Percentiles rank a stretch among this genome's conserved stretches.
These are phyloP conservation scores for Mola mola DNA, from an alignment of 2,113 vertebrate genomes.

Conservation along the genomic window DNA sequence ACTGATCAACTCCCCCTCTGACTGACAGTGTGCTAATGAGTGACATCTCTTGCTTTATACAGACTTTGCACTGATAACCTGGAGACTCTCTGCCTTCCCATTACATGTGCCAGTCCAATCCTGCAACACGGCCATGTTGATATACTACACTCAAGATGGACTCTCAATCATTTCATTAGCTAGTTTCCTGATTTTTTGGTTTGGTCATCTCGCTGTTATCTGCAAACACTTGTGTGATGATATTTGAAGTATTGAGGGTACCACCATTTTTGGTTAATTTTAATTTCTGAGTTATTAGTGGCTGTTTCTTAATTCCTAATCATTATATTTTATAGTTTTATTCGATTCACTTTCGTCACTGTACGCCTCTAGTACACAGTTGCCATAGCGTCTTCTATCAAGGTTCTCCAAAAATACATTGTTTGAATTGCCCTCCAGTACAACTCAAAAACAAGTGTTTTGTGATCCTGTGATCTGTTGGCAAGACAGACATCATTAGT, in stretches of 20 bases:
- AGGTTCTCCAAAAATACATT: neutral
- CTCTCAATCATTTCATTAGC: neutral
- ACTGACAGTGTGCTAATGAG: constrained; percentile 29
- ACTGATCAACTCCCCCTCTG: constrained; percentile 18
- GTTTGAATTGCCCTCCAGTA: neutral
- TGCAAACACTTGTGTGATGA: too few species aligned
- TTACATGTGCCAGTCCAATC: neutral
- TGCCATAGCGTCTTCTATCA: too few species aligned
- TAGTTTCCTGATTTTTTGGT: neutral
- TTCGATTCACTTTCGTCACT: too few species aligned
- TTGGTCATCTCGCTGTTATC: neutral
- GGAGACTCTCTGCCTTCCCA: neutral
- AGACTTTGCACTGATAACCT: too few species aligned
- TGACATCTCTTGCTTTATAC: constrained; percentile 5
- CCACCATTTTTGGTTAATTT: too few species aligned
- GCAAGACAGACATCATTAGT: neutral
- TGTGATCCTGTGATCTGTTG: neutral
- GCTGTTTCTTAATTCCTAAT: too few species aligned
- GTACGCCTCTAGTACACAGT: too few species aligned
- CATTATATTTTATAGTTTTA: too few species aligned
- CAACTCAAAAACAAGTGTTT: neutral
- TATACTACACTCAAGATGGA: neutral
- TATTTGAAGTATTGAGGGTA: too few species aligned
- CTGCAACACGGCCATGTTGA: neutral
- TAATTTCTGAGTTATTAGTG: too few species aligned